Evolutionary conservation across 1,140 invertebrate genomes (phyloP).

Genomic region (Nymphalis io): DNA sequence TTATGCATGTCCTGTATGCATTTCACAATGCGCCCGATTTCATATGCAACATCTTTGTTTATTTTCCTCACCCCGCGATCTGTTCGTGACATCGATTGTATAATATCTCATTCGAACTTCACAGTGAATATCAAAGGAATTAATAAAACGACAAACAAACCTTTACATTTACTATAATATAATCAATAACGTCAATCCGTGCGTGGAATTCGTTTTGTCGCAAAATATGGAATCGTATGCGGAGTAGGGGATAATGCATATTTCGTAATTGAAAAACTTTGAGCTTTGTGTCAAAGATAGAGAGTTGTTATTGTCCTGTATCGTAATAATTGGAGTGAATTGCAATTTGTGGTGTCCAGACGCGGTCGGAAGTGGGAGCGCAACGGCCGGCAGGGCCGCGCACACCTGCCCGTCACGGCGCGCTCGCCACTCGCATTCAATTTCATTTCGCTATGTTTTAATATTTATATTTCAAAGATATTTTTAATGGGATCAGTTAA

Average conservation of each 20-base stretch:
- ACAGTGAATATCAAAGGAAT: constrained; percentile 15
- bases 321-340: constrained; percentile 32
- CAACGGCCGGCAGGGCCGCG: constrained; percentile 37
- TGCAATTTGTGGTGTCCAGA: constrained; percentile 50
- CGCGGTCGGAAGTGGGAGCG: constrained; percentile 48
- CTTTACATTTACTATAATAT: constrained; percentile 5
- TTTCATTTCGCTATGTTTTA: constrained; percentile 24
- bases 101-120: constrained; percentile 6
- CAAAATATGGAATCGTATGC: constrained; percentile 20
- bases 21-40: constrained; percentile 52
- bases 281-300: background rate
- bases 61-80: constrained; percentile 48
- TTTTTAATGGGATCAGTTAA: background rate
- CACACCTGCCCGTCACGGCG: constrained; percentile 41
- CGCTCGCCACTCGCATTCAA: constrained; percentile 22
- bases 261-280: background rate
- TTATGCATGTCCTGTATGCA: constrained; percentile 67
- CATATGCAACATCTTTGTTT: constrained; percentile 56
- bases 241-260: constrained; percentile 5
- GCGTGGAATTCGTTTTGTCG: constrained; percentile 21
- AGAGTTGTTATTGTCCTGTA: constrained; percentile 28
- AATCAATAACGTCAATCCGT: constrained; percentile 16
- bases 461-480: constrained; percentile 10
- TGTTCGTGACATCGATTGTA: constrained; percentile 22
- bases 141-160: constrained; percentile 11